These are phyloP conservation scores for Mionectes olivaceus DNA, from an alignment of 2,797 vertebrate genomes.

Conservation along the genomic window DNA sequence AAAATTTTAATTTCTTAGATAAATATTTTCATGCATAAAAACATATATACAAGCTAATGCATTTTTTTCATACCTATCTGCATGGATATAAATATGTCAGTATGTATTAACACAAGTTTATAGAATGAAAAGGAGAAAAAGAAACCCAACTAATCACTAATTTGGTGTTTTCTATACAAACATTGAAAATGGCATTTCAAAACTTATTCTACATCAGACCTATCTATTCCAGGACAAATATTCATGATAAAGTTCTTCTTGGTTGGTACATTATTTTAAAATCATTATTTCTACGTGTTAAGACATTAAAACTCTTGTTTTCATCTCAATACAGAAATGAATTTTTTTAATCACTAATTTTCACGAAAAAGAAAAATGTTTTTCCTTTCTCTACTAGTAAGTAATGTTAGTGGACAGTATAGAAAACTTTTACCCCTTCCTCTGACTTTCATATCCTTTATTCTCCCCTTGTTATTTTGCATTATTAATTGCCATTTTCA, in stretches of 20 bases:
- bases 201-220: not conserved
- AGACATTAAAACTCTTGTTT: not conserved
- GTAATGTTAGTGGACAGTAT: not conserved
- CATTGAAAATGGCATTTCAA: not conserved
- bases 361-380: not conserved
- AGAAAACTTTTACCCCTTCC: not conserved
- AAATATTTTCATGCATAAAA: not conserved
- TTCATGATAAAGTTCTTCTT: not conserved
- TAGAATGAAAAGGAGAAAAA: not conserved
- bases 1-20: not conserved
- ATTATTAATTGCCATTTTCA: not conserved
- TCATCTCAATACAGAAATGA: not conserved
- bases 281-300: not conserved
- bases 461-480: not conserved
- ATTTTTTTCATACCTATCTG: not conserved
- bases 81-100: not conserved
- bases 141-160: rapidly evolving
- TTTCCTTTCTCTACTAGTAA: not conserved
- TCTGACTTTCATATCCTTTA: not conserved
- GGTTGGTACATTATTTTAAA: not conserved
- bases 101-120: not conserved
- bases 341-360: not conserved
- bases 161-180: not conserved
- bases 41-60: not conserved
- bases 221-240: not conserved